These are phyloP conservation scores for Bemisia tabaci DNA, from an alignment of 1,140 invertebrate species.

Conservation along the genomic window DNA sequence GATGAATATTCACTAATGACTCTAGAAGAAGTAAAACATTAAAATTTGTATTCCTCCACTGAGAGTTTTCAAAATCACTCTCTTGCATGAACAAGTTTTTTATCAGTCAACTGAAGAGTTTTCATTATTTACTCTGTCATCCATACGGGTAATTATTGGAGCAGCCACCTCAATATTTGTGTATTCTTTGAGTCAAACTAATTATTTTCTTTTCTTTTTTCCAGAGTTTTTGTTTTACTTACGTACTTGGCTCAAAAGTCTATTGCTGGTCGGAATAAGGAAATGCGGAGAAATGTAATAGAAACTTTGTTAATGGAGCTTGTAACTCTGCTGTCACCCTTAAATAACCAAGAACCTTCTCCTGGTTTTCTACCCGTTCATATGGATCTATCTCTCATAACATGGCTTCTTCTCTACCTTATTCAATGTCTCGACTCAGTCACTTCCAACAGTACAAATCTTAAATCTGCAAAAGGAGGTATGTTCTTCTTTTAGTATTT, in stretches of 20 bases:
- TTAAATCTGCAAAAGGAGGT: conserved; percentile 4
- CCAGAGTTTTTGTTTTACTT: conserved; percentile 70
- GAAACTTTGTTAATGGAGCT: conserved; percentile 33
- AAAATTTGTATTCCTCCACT: too few species aligned
- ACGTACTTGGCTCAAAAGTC: conserved; percentile 76
- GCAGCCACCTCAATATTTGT: too few species aligned
- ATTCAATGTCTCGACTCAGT: conserved; percentile 54
- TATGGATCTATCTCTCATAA: conserved; percentile 42
- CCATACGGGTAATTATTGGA: too few species aligned
- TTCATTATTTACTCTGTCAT: too few species aligned
- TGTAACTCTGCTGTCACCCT: conserved; percentile 33
- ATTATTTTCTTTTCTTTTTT: conserved; percentile 20
- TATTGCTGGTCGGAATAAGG: conserved; percentile 32
- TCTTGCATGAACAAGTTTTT: too few species aligned
- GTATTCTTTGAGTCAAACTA: too few species aligned
- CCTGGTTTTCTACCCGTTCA: not conserved
- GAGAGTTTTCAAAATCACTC: too few species aligned
- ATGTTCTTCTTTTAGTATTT: not conserved
- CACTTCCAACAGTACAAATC: conserved; percentile 14
- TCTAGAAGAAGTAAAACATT: too few species aligned
- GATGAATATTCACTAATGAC: too few species aligned
- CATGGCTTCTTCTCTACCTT: conserved; percentile 65
- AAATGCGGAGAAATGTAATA: conserved; percentile 29
- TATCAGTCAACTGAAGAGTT: too few species aligned
- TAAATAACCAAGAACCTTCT: conserved; percentile 18